These are phyloP conservation scores for Chiloscyllium punctatum DNA, from an alignment of 2,797 vertebrate genomes.

Conservation along the genomic window DNA sequence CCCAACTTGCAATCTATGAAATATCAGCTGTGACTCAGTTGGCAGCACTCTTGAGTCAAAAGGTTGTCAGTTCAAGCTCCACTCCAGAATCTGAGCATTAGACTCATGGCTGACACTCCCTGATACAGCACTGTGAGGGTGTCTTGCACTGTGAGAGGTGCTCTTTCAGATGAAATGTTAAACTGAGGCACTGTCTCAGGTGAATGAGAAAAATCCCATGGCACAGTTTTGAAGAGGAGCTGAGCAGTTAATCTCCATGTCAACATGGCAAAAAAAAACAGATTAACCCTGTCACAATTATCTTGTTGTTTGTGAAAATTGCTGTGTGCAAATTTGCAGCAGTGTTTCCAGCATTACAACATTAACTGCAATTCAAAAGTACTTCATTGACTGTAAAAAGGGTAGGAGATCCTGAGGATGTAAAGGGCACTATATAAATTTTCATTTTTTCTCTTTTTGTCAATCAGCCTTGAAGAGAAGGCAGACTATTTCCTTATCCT, in stretches of 20 bases:
- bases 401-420: background rate
- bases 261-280: background rate
- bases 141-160: no score
- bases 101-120: background rate
- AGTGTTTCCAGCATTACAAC: background rate
- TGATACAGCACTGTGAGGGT: background rate
- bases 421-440: background rate
- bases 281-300: background rate
- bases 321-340: background rate
- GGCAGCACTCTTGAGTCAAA: background rate
- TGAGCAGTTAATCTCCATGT: background rate
- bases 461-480: background rate
- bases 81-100: background rate
- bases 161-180: background rate
- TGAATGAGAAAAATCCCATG: background rate
- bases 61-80: background rate
- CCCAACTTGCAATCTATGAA: background rate
- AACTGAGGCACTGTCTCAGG: background rate
- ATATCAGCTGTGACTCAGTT: background rate
- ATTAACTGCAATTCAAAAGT: background rate
- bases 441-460: background rate
- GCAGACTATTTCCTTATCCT: background rate
- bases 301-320: background rate
- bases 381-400: background rate
- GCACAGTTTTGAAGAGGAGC: background rate